Conservation (phyloP, 2,888 invertebrate species). For the Hypolimnas misippus region DNA sequence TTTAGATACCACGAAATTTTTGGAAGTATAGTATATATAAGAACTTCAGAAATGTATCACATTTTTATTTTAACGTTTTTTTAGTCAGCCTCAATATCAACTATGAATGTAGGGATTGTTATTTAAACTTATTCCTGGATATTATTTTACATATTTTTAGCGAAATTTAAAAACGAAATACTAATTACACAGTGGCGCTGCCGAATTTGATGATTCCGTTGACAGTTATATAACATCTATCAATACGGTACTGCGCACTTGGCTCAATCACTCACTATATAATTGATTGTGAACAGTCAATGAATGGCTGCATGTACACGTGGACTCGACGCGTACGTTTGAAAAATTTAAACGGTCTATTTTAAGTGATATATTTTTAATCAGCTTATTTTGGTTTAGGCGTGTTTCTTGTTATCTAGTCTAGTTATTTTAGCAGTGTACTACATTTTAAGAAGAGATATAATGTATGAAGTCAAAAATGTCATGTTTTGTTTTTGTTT, state of each 20-base stretch:
- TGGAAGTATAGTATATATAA: too few species aligned
- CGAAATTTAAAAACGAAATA: background rate
- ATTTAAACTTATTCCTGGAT: too few species aligned
- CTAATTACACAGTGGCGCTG: background rate
- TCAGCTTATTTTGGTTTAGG: background rate
- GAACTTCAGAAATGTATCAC: too few species aligned
- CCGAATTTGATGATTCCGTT: background rate
- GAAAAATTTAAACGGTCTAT: conserved; percentile 1
- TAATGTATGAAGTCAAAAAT: too few species aligned
- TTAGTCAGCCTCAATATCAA: too few species aligned
- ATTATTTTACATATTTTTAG: too few species aligned
- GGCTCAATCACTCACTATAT: conserved; percentile 39
- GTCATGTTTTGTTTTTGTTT: too few species aligned
- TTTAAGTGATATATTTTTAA: background rate
- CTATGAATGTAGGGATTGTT: too few species aligned
- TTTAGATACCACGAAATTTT: too few species aligned
- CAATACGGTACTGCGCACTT: conserved; percentile 42
- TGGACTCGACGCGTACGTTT: conserved; percentile 15
- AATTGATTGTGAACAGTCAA: conserved; percentile 35
- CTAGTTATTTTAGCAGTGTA: too few species aligned
- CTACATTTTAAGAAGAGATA: too few species aligned
- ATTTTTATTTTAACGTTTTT: too few species aligned
- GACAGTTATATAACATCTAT: conserved; percentile 9
- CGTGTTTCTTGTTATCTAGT: background rate
- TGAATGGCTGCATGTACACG: conserved; percentile 33